phyloP scores from a whole-genome alignment of 37 sponge, comb jelly and placozoan genomes.

The Hormiphora californensis region DNA sequence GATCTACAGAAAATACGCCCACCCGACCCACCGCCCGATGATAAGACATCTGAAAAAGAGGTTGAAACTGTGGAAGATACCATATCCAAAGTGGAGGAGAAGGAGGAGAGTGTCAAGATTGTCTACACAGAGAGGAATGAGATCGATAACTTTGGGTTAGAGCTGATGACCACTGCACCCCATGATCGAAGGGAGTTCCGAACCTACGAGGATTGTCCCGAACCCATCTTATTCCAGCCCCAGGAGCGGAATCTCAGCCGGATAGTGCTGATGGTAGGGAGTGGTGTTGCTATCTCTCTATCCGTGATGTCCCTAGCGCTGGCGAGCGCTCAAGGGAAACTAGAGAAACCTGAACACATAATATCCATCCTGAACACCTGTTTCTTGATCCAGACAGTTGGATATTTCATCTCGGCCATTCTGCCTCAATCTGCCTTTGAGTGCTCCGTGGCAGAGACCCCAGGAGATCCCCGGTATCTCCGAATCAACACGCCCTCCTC shows the following conservation, averaged over 20 bases:
- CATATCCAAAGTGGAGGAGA: not conserved
- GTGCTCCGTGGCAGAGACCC: not conserved
- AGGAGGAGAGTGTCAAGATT: not conserved
- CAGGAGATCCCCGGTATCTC: not conserved
- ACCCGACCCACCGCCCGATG: not conserved
- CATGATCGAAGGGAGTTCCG: not conserved
- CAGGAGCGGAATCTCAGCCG: not conserved
- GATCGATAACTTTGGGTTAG: not conserved
- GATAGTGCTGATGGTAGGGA: not conserved
- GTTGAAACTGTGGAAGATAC: not conserved
- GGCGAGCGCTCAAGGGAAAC: not conserved
- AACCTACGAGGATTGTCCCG: not conserved
- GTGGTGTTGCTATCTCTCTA: not conserved
- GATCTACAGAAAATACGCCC: not conserved
- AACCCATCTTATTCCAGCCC: not conserved
- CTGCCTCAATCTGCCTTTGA: not conserved
- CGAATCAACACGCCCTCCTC: not conserved
- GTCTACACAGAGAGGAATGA: not conserved
- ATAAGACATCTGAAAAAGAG: not conserved
- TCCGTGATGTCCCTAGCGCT: not conserved
- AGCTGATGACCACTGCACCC: not conserved
- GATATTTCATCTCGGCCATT: not conserved
- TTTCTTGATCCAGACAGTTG: not conserved
- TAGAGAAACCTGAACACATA: conserved; percentile 5
- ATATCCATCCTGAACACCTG: not conserved